Base-by-base conservation (phyloP, 2,113 vertebrate species). In the Rhagologus leucostigma region DNA sequence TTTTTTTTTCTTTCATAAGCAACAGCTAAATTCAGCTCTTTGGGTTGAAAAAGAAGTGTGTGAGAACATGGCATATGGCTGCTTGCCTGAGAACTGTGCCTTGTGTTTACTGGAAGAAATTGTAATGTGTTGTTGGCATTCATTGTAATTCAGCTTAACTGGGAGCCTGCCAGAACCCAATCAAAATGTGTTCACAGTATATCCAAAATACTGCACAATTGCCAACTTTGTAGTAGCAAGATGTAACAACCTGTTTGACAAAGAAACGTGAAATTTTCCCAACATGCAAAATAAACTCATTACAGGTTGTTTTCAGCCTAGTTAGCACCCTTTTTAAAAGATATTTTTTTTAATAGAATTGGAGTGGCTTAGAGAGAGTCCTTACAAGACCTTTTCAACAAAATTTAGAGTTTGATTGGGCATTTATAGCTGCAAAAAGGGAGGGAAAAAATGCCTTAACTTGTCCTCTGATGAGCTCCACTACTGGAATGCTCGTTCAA, bases 101-200 rank as follows among this genome's bases (percentile, higher is more conserved):
- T 94, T 44, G 13, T 95, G 80, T 96, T 96, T 95, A 77, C 89
- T 80, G 91, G 83, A 60, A 95, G 65, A 79, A 73, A 85, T 35
- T 50, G 59, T 80, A 83, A 92, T 82, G 74, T 97, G 96, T 82
- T 96, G 89, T 89, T 94, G 94, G 91, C 91, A 82, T 76, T 94
- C 69, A 12, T 53, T 74, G 87, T 85, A 87, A 87, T 85, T 96
- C 93, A 90, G 93, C 91, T 95, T 80, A 85, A 90, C 92, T 96
- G 96, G 85, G 90, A 96, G 87, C 75, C 82, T 97, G 95, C 95
- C 96, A 97, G 95, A 67, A 41, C 63, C 68, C 55, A 86, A 93
- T 93, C 92, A 86, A 47, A 96, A 91, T 86, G 75, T 91, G 90
- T 93, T 96, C 84, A 77, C 87, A 87, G 93, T 84, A 91, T 85